Base-by-base conservation (phyloP, 2,797 vertebrate genomes). In the Coranthus polyacanthus region DNA sequence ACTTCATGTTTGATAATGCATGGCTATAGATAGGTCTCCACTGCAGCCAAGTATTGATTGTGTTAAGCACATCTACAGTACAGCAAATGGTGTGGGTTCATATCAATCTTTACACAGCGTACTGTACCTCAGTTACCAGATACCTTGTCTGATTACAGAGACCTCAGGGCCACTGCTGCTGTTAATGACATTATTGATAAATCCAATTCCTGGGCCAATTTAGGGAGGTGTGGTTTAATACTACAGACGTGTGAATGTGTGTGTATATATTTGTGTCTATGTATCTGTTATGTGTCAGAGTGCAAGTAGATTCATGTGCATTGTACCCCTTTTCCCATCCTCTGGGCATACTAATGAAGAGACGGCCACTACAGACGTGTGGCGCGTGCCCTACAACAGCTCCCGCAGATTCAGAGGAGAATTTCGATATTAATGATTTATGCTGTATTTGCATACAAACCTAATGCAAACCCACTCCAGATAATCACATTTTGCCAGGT, bases 341-440 rank as follows among this genome's bases (percentile, higher is more conserved):
- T 90, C 70, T 72, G 82, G 84, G 77, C 52, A 82, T 88, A 83
- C 80, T 91, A 89, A 91, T 92, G 89, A 87, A 87, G 89, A 85
- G 82, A 66, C 76, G 26, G 71, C 81, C 87, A 67, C 56, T 84
- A 85, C 85, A 90, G 86, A 79, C 84, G 78, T 80, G 79, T 51
- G 5, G 41, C 44, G 72, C 88, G 82, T 85, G 90, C 86, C 86
- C 81, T 85, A 73, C 70, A 73, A 88, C 69, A 20, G 66, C 37
- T 70, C 49, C 5, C 73, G 37, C 70, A 87, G 81, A 89, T 92
- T 89, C 88, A 87, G 78, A 68, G 75, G 84, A 88, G 81, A 92
- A 82, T 93, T 90, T 92, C 82, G 78, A 93, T 93, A 93, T 93
- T 92, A 94, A 94, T 94, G 92, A 93, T 94, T 93, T 89, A 93